phyloP scores from a whole-genome alignment of 2,113 vertebrate species.

The Herpetotheres cachinnans region DNA sequence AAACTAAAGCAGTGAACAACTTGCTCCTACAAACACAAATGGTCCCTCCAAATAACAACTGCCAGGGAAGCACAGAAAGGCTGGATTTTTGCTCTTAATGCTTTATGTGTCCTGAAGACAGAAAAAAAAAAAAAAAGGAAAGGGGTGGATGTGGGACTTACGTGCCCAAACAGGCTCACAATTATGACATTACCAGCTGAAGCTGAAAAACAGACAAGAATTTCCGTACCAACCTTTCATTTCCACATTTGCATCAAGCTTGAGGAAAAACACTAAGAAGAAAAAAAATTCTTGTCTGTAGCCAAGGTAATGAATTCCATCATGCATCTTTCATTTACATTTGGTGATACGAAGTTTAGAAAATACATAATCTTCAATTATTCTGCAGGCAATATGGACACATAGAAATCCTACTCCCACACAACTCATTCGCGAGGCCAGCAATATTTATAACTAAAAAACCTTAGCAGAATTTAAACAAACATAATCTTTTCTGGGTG shows the following conservation, averaged over 20 bases:
- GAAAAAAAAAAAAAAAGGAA: background rate
- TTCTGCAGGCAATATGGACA: slow-evolving; percentile 17
- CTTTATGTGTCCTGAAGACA: background rate
- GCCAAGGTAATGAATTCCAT: background rate
- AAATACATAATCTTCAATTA: background rate
- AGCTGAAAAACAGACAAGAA: background rate
- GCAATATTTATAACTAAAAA: slow-evolving; percentile 19
- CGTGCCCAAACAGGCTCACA: background rate
- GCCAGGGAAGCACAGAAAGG: background rate
- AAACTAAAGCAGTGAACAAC: background rate
- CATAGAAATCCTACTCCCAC: slow-evolving; percentile 19
- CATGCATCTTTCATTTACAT: slow-evolving; percentile 1
- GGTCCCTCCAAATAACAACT: background rate
- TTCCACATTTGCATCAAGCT: background rate
- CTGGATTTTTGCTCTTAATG: background rate
- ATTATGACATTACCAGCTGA: background rate
- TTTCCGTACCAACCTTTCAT: background rate
- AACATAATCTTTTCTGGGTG: background rate
- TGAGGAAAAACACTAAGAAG: background rate
- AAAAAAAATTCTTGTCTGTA: background rate
- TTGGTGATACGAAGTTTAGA: background rate
- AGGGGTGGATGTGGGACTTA: background rate
- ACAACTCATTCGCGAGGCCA: background rate
- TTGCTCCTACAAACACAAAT: background rate
- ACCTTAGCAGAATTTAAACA: slow-evolving; percentile 12